These are phyloP conservation scores for Parambassis ranga DNA, from an alignment of 2,797 vertebrate genomes.

Conservation along the genomic window DNA sequence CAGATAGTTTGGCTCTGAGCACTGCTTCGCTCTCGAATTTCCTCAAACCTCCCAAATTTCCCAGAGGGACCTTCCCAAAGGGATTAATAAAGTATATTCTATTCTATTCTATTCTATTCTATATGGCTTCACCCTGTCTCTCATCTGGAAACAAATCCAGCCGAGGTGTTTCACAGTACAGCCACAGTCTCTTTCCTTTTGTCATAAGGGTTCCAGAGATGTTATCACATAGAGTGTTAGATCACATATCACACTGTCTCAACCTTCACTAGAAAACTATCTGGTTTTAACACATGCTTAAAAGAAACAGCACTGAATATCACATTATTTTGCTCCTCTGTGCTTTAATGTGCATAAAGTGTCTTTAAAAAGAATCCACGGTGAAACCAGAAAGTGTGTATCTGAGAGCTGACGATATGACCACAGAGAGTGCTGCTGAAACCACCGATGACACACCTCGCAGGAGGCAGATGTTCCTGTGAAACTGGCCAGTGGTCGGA, in stretches of 20 bases:
- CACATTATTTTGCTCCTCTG: background rate
- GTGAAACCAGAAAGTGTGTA: background rate
- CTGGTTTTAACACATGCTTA: constrained; percentile 5
- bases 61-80: too few relatives aligned
- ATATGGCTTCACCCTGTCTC: constrained; percentile 49
- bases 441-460: constrained; percentile 23
- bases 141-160: constrained; percentile 58
- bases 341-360: background rate
- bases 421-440: constrained; percentile 17
- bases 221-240: constrained; percentile 37
- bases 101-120: constrained; percentile 43
- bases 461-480: constrained; percentile 33
- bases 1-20: background rate
- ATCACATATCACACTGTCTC: constrained; percentile 19
- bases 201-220: constrained; percentile 36
- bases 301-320: constrained; percentile 30
- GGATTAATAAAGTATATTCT: too few relatives aligned
- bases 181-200: constrained; percentile 13
- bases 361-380: background rate
- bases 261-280: constrained; percentile 16
- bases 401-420: constrained; percentile 11
- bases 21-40: too few relatives aligned
- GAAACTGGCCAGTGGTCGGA: constrained; percentile 15
- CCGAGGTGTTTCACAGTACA: constrained; percentile 36
- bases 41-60: too few relatives aligned